Evolutionary conservation across 2,113 vertebrate species (phyloP).

Genomic region (Protobothrops mucrosquamatus): DNA sequence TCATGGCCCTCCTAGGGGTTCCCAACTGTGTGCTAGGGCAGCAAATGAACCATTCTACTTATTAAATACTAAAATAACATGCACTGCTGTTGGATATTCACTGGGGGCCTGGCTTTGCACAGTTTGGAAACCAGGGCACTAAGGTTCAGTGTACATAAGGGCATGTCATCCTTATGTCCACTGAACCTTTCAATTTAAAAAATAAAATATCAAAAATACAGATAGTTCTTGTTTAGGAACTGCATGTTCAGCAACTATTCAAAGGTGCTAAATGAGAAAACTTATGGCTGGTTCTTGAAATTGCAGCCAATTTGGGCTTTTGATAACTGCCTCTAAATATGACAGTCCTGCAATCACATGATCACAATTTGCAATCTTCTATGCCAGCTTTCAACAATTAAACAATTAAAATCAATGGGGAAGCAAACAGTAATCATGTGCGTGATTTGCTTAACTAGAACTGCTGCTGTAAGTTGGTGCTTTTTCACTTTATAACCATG

Average conservation of each 20-base stretch:
- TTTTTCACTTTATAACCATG: neutral
- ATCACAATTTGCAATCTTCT: neutral
- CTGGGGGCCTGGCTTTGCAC: neutral
- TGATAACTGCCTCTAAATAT: neutral
- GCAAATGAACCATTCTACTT: neutral
- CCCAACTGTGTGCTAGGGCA: neutral
- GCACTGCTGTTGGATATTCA: neutral
- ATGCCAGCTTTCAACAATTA: neutral
- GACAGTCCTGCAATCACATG: neutral
- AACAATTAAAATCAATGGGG: neutral
- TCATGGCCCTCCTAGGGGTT: neutral
- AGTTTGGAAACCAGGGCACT: neutral
- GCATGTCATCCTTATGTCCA: neutral
- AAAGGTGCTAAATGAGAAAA: neutral
- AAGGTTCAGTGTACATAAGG: neutral
- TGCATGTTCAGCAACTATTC: neutral
- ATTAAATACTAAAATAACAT: neutral
- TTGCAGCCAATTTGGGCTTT: neutral
- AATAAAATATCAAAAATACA: neutral
- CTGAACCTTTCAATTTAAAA: neutral
- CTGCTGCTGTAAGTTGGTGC: neutral
- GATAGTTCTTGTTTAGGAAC: neutral
- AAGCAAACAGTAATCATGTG: neutral
- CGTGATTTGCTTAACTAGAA: neutral
- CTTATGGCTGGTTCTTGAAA: neutral